These are phyloP conservation scores for Nothoprocta pentlandii DNA, from an alignment of 2,113 vertebrate genomes.

Conservation along the genomic window DNA sequence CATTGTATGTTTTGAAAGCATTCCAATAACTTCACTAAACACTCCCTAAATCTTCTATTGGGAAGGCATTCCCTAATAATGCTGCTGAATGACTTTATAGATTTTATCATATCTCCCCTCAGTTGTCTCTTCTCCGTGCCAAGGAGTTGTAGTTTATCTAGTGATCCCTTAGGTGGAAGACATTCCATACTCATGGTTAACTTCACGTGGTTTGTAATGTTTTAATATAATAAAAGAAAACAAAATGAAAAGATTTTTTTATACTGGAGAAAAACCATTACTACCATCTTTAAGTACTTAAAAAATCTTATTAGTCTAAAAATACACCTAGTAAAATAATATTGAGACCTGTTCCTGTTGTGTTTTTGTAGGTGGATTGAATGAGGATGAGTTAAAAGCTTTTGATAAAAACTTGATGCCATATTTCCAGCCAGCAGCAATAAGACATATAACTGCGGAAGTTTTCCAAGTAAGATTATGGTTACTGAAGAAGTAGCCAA, in stretches of 20 bases:
- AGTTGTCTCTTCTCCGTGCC: background rate
- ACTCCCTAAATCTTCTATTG: background rate
- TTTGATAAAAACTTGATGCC: slow-evolving; percentile 80
- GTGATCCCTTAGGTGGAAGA: background rate
- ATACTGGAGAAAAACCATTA: background rate
- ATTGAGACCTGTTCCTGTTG: background rate
- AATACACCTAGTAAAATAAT: background rate
- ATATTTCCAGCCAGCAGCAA: slow-evolving; percentile 79
- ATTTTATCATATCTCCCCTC: background rate
- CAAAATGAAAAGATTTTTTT: background rate
- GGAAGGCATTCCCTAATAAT: background rate
- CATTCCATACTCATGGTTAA: background rate
- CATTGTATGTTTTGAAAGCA: background rate
- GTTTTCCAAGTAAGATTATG: slow-evolving; percentile 81
- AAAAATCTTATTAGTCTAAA: background rate
- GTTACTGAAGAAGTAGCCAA: slow-evolving; percentile 10
- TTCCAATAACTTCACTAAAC: no score
- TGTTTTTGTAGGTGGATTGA: slow-evolving; percentile 79
- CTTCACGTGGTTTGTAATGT: background rate
- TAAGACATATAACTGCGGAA: slow-evolving; percentile 78
- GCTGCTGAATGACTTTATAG: background rate
- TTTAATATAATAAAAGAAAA: background rate
- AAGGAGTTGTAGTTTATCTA: background rate
- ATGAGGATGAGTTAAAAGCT: slow-evolving; percentile 76
- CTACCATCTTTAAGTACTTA: background rate